phyloP scores from a whole-genome alignment of 2,113 vertebrate genomes.

The Phrynosoma platyrhinos region DNA sequence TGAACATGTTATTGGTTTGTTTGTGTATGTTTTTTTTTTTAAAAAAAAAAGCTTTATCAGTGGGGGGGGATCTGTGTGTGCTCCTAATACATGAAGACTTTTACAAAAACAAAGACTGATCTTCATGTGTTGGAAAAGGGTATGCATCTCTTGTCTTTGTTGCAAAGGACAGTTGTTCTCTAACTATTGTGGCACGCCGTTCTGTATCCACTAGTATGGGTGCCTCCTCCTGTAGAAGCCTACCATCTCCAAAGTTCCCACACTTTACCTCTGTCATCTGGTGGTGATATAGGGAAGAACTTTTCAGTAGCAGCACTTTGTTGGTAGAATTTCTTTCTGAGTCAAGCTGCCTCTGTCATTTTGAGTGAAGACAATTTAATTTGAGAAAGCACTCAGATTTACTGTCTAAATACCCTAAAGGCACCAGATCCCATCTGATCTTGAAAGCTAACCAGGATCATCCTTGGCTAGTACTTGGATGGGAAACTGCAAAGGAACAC shows the following conservation, averaged over 20 bases:
- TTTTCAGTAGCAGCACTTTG: background rate
- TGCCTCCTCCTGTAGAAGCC: background rate
- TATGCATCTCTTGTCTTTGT: background rate
- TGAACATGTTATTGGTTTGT: too few relatives aligned
- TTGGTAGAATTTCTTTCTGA: background rate
- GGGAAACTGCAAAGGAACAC: too few relatives aligned
- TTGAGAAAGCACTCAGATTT: background rate
- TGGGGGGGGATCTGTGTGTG: too few relatives aligned
- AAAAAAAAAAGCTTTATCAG: too few relatives aligned
- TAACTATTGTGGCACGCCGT: background rate
- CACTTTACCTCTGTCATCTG: background rate
- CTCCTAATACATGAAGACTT: background rate
- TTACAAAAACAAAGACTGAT: background rate
- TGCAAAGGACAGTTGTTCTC: background rate
- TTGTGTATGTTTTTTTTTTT: too few relatives aligned
- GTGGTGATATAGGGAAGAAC: background rate
- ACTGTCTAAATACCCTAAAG: too few relatives aligned
- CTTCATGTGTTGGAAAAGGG: background rate
- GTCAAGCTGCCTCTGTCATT: background rate
- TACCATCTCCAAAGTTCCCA: background rate
- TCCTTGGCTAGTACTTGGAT: too few relatives aligned
- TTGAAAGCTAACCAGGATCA: too few relatives aligned
- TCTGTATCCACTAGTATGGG: background rate
- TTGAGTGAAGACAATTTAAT: background rate
- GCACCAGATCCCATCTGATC: too few relatives aligned